Conservation (phyloP, 2,888 invertebrate species). For the Lobophora halterata region DNA sequence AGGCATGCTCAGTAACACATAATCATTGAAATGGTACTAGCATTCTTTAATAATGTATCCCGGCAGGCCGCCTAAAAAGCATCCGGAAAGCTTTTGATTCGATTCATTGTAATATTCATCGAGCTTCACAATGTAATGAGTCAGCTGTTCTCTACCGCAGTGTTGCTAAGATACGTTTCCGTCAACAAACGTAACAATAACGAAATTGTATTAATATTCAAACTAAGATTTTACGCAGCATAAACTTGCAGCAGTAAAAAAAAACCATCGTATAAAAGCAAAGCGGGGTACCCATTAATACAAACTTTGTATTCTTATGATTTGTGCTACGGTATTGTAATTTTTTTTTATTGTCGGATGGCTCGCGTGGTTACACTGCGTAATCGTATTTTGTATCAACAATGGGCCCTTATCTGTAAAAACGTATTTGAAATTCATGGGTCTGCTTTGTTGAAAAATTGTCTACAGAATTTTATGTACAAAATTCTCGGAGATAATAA, state of each 20-base stretch:
- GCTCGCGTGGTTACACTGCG: constrained; percentile 68
- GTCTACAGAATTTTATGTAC: constrained; percentile 64
- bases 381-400: constrained; percentile 77
- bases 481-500: constrained; percentile 57
- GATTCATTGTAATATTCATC: not conserved
- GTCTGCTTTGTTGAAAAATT: constrained; percentile 67
- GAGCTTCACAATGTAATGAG: not conserved
- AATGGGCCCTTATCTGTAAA: constrained; percentile 71
- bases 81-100: too few species aligned
- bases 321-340: constrained; percentile 74
- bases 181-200: constrained; percentile 33
- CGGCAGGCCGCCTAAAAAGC: too few species aligned
- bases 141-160: not conserved
- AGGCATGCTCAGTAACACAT: too few species aligned
- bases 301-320: constrained; percentile 68
- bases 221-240: constrained; percentile 44
- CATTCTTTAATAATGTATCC: too few species aligned
- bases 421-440: constrained; percentile 74
- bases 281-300: constrained; percentile 60
- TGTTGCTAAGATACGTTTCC: constrained; percentile 19
- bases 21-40: too few species aligned
- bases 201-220: constrained; percentile 40
- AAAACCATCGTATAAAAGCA: constrained; percentile 57
- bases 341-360: constrained; percentile 68
- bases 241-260: constrained; percentile 52